Conservation (phyloP, 2,113 vertebrate species). For the Synchiropus splendidus region DNA sequence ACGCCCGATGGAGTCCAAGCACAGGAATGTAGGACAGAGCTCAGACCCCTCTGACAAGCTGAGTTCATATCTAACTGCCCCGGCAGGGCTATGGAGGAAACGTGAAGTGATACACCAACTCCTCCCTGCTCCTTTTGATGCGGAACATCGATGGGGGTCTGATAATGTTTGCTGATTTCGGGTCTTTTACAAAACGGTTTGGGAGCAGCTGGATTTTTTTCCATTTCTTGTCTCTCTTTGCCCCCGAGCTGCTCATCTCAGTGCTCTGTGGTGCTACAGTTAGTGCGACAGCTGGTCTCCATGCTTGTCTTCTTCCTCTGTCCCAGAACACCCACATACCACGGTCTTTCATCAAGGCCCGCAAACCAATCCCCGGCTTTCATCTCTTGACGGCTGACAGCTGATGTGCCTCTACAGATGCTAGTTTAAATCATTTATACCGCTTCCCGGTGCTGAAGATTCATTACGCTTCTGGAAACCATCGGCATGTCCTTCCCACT, state of each 20-base stretch:
- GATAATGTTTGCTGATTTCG: conserved; percentile 2
- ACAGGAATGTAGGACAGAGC: conserved; percentile 38
- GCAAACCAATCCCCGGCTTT: conserved; percentile 48
- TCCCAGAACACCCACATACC: conserved; percentile 36
- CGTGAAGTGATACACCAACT: too few relatives aligned
- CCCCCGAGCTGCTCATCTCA: conserved; percentile 26
- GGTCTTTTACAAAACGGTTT: too few relatives aligned
- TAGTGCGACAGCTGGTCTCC: conserved; percentile 56
- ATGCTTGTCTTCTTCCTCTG: conserved; percentile 29
- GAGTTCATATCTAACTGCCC: conserved; percentile 25
- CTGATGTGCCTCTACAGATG: conserved; percentile 49
- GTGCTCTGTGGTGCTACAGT: conserved; percentile 34
- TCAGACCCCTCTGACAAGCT: conserved; percentile 27
- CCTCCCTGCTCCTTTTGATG: too few relatives aligned
- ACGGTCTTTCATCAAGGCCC: conserved; percentile 36
- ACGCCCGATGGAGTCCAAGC: conserved; percentile 17
- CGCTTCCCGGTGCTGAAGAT: conserved; percentile 37
- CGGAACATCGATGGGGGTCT: conserved; percentile 1
- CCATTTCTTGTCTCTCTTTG: conserved; percentile 33
- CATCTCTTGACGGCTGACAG: conserved; percentile 61
- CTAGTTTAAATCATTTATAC: conserved; percentile 62
- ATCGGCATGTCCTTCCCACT: conserved; percentile 13
- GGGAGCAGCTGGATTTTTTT: conserved; percentile 31
- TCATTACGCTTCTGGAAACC: conserved; percentile 21
- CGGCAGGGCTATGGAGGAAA: conserved; percentile 29